Evolutionary conservation across 2,888 invertebrate species (phyloP), one percentile per base, ranked within the genome.

Genomic region (Hirtodrosophila alboralis): DNA sequence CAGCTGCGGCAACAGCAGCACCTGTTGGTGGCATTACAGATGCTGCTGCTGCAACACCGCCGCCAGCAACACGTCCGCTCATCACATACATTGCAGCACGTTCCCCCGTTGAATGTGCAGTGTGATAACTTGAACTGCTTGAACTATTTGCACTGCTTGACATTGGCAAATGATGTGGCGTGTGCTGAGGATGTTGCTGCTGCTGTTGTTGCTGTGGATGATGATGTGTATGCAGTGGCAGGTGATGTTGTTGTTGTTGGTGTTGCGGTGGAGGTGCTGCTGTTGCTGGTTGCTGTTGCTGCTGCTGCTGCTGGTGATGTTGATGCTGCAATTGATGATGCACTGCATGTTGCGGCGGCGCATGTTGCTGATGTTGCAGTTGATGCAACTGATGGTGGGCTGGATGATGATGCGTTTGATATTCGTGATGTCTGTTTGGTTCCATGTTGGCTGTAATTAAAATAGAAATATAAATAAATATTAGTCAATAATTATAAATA

Each of bases 351-450:
- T 68, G 72, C 16, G 59, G 43, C 27, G 62, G 56, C 30, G 49
- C 36, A 10, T 62, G 66, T 6, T 80, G 74, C 21, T 70, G 62
- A 18, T 62, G 43, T 10, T 54, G 62, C 10, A 40, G 49, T 14
- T 44, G 53, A n/a, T 61, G 66, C 9, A 59, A 52, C 43, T 70
- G 67, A 14, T 69, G 57, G 16, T 57, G 58, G 26, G 60, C 5
- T 27, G 57, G 61, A 49, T 59, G 81, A 77, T 78, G 84, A 84
- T 79, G 84, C 38, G 80, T 74, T 59, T 83, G 74, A 79, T 83
- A 83, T 68, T 87, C 89, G 74, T 86, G 87, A 70, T 84, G 88
- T 84, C 86, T 71, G 58, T 86, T 83, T 38, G 87, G 80, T 66
- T 88, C 88, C 88, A 88, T 88, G 62, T 27, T 79, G 74, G 54